These are phyloP conservation scores for Phalacrocorax carbo DNA, from an alignment of 2,113 vertebrate genomes.

Conservation along the genomic window DNA sequence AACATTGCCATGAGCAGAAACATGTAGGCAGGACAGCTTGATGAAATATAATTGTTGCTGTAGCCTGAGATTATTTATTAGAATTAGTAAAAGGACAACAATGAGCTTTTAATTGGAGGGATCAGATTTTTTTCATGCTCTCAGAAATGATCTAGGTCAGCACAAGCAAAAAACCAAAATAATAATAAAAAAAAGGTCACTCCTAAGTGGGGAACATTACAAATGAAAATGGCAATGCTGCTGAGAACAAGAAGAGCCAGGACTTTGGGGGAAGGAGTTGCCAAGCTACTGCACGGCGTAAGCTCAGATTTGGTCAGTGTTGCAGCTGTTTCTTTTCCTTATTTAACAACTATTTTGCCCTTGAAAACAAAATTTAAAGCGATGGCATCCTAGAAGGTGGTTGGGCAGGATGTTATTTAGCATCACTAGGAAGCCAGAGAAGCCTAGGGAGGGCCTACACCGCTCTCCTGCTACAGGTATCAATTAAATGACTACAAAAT, in stretches of 20 bases:
- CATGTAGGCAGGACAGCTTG: background rate
- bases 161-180: background rate
- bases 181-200: too few relatives aligned
- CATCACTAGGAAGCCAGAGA: background rate
- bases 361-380: background rate
- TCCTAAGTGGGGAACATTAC: background rate
- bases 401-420: background rate
- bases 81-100: slow-evolving; percentile 2
- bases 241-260: background rate
- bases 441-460: background rate
- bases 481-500: background rate
- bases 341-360: background rate
- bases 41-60: background rate
- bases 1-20: background rate
- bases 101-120: background rate
- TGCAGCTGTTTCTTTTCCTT: background rate
- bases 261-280: background rate
- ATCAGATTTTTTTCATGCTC: background rate
- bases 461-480: background rate
- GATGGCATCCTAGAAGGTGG: background rate
- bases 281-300: background rate
- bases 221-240: background rate
- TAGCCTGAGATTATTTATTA: slow-evolving; percentile 1
- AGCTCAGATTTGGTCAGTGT: background rate
- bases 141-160: background rate